Conservation (phyloP, 2,888 invertebrate species). For the Lycia hirtaria region DNA sequence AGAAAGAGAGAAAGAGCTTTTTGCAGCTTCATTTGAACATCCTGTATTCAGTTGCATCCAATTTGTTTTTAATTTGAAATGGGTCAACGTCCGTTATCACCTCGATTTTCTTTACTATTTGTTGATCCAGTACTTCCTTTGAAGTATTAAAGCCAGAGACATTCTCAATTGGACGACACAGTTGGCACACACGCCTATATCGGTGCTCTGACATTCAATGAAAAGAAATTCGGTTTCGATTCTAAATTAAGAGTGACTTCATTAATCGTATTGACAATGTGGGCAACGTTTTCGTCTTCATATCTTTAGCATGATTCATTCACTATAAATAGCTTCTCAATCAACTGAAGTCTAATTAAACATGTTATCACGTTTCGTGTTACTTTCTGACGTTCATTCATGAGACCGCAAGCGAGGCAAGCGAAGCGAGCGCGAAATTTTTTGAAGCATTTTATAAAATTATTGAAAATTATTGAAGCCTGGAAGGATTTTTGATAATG, state of each 20-base stretch:
- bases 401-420: no score
- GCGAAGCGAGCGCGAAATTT: no score
- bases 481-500: no score
- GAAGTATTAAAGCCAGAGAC: slow-evolving; percentile 49
- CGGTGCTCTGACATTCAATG: slow-evolving; percentile 33
- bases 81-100: slow-evolving; percentile 58
- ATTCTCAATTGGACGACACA: slow-evolving; percentile 56
- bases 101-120: slow-evolving; percentile 50
- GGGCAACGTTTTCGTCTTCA: slow-evolving; percentile 2
- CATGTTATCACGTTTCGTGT: background rate
- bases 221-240: slow-evolving; percentile 33
- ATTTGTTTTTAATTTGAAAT: slow-evolving; percentile 4
- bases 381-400: no score
- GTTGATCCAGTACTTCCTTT: slow-evolving; percentile 54
- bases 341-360: background rate
- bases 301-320: slow-evolving; percentile 6
- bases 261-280: slow-evolving; percentile 27
- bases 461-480: no score
- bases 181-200: slow-evolving; percentile 58
- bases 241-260: slow-evolving; percentile 33
- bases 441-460: no score
- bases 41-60: background rate
- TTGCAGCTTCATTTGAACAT: no score
- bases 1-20: no score
- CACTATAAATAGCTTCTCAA: background rate